A percentile compares a stretch with the other conserved stretches of the same genome.
These are phyloP conservation scores for Ectemnius cavifrons DNA, from an alignment of 2,888 invertebrate genomes.

Conservation along the genomic window DNA sequence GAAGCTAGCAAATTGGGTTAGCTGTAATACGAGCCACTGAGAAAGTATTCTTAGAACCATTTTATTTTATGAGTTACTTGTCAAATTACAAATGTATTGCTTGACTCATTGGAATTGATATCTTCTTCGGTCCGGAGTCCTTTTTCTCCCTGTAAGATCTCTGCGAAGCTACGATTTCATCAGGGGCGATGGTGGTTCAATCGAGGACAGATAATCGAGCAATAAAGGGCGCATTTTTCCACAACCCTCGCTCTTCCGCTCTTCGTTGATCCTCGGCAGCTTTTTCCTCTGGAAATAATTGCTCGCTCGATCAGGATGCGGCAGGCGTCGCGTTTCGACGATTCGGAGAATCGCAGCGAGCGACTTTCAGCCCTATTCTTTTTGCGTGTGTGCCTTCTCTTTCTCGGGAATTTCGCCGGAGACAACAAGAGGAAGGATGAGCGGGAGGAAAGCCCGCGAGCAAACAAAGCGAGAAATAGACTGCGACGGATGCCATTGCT, in stretches of 20 bases:
- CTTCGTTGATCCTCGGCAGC: not conserved
- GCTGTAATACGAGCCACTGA: no score
- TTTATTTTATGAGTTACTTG: not conserved
- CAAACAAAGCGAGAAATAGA: conserved; percentile 62
- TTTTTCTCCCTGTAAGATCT: not conserved
- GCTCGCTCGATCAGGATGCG: conserved; percentile 40
- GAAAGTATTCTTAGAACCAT: not conserved
- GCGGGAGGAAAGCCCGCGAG: conserved; percentile 37
- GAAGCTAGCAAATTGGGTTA: no score
- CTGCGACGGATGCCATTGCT: conserved; percentile 46
- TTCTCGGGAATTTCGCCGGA: not conserved
- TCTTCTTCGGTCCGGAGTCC: not conserved
- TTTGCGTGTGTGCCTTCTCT: not conserved
- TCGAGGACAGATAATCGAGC: conserved; percentile 30
- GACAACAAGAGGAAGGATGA: conserved; percentile 13
- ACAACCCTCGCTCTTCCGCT: not conserved
- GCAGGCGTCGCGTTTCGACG: conserved; percentile 17
- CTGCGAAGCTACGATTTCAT: not conserved
- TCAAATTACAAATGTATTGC: not conserved
- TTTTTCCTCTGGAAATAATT: conserved; percentile 50
- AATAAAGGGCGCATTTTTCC: conserved; percentile 26
- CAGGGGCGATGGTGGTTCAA: conserved; percentile 9
- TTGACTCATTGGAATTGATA: conserved; percentile 1
- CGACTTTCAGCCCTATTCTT: conserved; percentile 1
- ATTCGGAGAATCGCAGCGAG: conserved; percentile 3